These are phyloP conservation scores for Agrochola circellaris DNA, from an alignment of 2,888 invertebrate genomes.

Conservation along the genomic window DNA sequence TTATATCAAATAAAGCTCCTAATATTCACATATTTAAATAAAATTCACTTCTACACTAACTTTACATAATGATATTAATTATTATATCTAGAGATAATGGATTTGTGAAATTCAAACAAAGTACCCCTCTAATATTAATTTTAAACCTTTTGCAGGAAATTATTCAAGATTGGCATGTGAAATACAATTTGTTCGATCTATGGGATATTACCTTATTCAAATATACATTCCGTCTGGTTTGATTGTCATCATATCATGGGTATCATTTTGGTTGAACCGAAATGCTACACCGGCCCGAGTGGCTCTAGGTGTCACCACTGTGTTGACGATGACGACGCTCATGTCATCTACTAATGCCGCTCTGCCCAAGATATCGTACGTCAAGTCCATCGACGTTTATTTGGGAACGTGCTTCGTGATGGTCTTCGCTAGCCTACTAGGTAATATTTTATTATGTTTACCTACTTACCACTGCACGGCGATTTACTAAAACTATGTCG, in stretches of 20 bases:
- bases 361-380: constrained; percentile 99
- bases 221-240: constrained; percentile 99
- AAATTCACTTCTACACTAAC: constrained; percentile 3
- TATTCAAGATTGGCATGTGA: constrained; percentile 98
- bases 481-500: constrained; percentile 37
- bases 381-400: constrained; percentile 99
- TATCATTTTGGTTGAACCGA: constrained; percentile 98
- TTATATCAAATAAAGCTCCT: constrained; percentile 21
- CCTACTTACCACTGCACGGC: constrained; percentile 46
- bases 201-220: constrained; percentile 99
- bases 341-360: constrained; percentile 99
- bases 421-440: constrained; percentile 99
- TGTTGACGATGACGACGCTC: constrained; percentile 99
- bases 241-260: constrained; percentile 99
- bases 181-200: constrained; percentile 98
- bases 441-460: constrained; percentile 88
- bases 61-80: constrained; percentile 11
- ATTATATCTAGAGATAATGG: background rate
- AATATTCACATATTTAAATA: constrained; percentile 1
- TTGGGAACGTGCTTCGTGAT: constrained; percentile 99
- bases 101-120: constrained; percentile 12
- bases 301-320: constrained; percentile 98
- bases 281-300: constrained; percentile 98
- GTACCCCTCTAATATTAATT: constrained; percentile 34
- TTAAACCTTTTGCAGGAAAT: constrained; percentile 93